These are phyloP conservation scores for Plemyria rubiginata DNA, from an alignment of 2,888 invertebrate species.

Conservation along the genomic window DNA sequence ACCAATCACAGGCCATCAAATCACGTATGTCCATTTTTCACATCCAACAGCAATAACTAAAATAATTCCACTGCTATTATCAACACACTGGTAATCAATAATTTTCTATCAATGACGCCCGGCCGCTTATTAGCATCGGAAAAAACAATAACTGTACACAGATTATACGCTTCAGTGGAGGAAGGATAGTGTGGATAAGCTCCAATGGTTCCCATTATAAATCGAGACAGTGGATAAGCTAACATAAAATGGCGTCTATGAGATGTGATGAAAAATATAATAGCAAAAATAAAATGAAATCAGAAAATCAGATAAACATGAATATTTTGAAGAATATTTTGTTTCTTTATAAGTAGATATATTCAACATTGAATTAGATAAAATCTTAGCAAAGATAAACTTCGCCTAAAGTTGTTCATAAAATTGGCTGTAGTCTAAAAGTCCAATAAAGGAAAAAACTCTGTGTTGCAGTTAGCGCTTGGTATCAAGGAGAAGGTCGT, in stretches of 20 bases:
- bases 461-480: too few species aligned
- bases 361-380: too few species aligned
- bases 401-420: too few species aligned
- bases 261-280: too few species aligned
- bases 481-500: too few species aligned
- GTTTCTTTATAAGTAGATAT: too few species aligned
- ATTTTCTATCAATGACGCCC: constrained; percentile 80
- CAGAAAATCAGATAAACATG: too few species aligned
- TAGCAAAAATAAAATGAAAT: too few species aligned
- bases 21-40: constrained; percentile 24
- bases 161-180: constrained; percentile 61
- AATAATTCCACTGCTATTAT: constrained; percentile 42
- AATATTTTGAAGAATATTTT: too few species aligned
- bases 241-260: background rate
- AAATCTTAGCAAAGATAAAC: too few species aligned
- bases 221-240: constrained; percentile 4
- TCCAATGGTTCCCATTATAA: background rate
- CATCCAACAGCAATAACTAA: constrained; percentile 48
- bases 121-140: constrained; percentile 75
- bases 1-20: constrained; percentile 9
- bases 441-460: too few species aligned
- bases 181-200: constrained; percentile 50
- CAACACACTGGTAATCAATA: constrained; percentile 66
- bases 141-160: constrained; percentile 78
- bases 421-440: too few species aligned